These are phyloP conservation scores for Sitobion miscanthi DNA, from an alignment of 1,140 invertebrate species.

Conservation along the genomic window DNA sequence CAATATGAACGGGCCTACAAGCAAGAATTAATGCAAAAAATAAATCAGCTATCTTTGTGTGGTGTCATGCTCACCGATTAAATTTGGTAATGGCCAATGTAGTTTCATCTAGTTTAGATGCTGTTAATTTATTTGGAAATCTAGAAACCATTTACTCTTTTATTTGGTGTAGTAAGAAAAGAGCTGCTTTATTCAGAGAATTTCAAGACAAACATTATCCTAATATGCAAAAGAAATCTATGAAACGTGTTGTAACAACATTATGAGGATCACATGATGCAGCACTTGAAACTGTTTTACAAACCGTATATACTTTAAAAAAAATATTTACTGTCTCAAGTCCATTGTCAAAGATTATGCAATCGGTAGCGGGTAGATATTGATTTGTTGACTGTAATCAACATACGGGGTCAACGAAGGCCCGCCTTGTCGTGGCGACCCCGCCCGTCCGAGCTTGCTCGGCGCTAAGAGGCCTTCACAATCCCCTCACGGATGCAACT, in stretches of 20 bases:
- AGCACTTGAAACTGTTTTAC: background rate
- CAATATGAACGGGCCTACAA: background rate
- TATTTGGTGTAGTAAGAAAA: background rate
- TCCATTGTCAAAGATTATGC: background rate
- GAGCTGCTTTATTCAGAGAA: background rate
- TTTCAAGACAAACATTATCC: background rate
- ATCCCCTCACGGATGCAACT: no score
- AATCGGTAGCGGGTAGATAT: background rate
- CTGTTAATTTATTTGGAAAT: background rate
- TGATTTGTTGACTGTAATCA: background rate
- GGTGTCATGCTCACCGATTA: background rate
- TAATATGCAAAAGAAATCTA: background rate
- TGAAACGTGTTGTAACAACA: background rate
- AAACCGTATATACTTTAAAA: background rate
- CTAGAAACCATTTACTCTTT: background rate
- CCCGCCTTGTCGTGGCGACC: no score
- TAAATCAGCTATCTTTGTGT: background rate
- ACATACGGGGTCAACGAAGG: background rate
- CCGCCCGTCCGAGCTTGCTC: no score
- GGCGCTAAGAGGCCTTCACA: no score
- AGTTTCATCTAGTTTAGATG: background rate
- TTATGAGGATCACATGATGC: background rate
- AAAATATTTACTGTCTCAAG: background rate
- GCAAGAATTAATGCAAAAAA: background rate
- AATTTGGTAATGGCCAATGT: background rate